phyloP scores from a whole-genome alignment of 2,797 vertebrate genomes.

The Halcyon smyrnensis region DNA sequence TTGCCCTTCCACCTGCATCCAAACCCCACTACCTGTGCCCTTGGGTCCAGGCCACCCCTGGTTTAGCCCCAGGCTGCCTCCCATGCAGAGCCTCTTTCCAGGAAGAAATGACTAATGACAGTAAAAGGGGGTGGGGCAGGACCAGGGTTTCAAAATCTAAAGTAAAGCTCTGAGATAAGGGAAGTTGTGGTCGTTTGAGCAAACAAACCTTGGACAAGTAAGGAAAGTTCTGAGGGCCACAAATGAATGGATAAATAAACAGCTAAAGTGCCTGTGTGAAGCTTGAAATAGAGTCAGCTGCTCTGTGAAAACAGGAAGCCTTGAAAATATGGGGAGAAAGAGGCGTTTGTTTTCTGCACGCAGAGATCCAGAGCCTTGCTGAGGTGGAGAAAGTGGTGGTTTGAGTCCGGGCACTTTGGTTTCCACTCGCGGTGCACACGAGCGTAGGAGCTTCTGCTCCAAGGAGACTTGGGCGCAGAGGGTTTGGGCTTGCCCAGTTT shows the following conservation, averaged over 20 bases:
- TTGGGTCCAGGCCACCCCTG: accelerated
- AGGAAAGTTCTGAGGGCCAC: not conserved
- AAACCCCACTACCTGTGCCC: not conserved
- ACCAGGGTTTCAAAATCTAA: not conserved
- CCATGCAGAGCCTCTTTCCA: not conserved
- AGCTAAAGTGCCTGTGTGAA: not conserved
- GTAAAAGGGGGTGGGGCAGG: not conserved
- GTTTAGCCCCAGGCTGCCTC: not conserved
- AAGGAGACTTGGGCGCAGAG: accelerated
- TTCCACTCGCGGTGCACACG: not conserved
- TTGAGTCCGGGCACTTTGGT: not conserved
- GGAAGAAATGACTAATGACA: not conserved
- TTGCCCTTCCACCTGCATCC: not conserved
- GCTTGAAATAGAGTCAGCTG: constrained; percentile 12
- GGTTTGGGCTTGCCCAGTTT: not conserved
- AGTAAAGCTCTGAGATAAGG: not conserved
- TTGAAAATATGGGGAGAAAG: constrained; percentile 1
- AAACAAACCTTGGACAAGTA: not conserved
- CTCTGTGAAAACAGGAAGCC: constrained; percentile 29
- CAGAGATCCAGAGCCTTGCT: not conserved
- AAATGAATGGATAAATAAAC: constrained; percentile 27
- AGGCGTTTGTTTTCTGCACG: not conserved
- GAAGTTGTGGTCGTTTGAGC: not conserved
- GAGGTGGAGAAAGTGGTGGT: not conserved
- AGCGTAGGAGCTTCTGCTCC: not conserved